These are phyloP conservation scores for Drosophila chauvacae DNA, from an alignment of 1,140 invertebrate genomes.

Conservation along the genomic window DNA sequence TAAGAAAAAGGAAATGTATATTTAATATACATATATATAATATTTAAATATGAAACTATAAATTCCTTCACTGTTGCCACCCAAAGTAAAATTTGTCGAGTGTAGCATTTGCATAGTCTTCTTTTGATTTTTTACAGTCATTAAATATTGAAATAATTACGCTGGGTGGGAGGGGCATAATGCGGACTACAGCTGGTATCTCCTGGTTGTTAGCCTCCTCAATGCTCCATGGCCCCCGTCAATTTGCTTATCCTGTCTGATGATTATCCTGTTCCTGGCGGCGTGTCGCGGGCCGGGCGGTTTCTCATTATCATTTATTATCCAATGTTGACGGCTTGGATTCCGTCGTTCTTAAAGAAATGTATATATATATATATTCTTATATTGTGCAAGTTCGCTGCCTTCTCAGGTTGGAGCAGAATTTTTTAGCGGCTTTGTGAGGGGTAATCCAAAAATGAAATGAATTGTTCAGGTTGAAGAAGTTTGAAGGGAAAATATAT, in stretches of 20 bases:
- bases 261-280: constrained; percentile 45
- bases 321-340: constrained; percentile 52
- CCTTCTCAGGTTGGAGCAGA: background rate
- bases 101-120: constrained; percentile 54
- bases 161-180: constrained; percentile 4
- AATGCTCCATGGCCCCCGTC: constrained; percentile 21
- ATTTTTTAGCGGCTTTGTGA: constrained; percentile 23
- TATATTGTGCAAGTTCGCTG: constrained; percentile 2
- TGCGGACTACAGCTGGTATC: constrained; percentile 31
- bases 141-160: constrained; percentile 78
- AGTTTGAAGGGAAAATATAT: constrained; percentile 22
- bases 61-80: no score
- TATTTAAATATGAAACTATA: no score
- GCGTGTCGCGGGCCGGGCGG: constrained; percentile 32
- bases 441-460: constrained; percentile 38
- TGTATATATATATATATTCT: constrained; percentile 15
- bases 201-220: constrained; percentile 25
- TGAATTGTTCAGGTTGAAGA: constrained; percentile 30
- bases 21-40: no score
- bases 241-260: constrained; percentile 21
- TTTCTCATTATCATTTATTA: constrained; percentile 72
- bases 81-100: background rate
- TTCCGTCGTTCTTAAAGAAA: constrained; percentile 32
- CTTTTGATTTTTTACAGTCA: constrained; percentile 50
- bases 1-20: background rate